A percentile compares a stretch with the other conserved stretches of the same genome.
These are phyloP conservation scores for Morbakka virulenta DNA, from an alignment of 30 jellyfish, hydroid and myxozoan genomes.

Conservation along the genomic window DNA sequence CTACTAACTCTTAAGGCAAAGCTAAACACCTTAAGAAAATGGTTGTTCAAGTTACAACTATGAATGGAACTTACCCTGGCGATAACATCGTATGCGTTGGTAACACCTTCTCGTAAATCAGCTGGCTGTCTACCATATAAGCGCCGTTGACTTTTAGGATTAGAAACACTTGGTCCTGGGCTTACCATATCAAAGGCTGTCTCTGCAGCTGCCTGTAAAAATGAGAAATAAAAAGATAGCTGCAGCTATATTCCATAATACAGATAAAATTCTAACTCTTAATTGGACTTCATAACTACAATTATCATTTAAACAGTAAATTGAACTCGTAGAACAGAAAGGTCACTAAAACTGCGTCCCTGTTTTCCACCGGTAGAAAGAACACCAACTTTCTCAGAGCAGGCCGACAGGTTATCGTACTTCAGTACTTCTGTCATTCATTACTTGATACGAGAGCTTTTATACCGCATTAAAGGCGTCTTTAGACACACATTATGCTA, in stretches of 20 bases:
- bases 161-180: constrained; percentile 62
- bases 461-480: no score
- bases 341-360: no score
- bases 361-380: no score
- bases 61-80: constrained; percentile 90
- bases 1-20: no score
- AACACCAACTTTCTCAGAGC: no score
- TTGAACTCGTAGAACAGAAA: background rate
- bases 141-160: constrained; percentile 20
- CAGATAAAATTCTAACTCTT: background rate
- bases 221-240: background rate
- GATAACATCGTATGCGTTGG: constrained; percentile 91
- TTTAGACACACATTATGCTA: no score
- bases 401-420: no score
- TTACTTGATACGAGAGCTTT: no score
- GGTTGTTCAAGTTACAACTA: no score
- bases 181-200: constrained; percentile 97
- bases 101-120: constrained; percentile 95
- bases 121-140: constrained; percentile 71
- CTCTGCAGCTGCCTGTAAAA: constrained; percentile 86
- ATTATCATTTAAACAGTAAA: background rate
- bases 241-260: no score
- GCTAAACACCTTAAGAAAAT: no score
- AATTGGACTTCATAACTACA: background rate
- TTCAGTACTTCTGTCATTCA: no score